Percentiles rank a stretch among this genome's conserved stretches.
These are phyloP conservation scores for Clusia tigrina DNA, from an alignment of 2,888 invertebrate genomes.

Conservation along the genomic window DNA sequence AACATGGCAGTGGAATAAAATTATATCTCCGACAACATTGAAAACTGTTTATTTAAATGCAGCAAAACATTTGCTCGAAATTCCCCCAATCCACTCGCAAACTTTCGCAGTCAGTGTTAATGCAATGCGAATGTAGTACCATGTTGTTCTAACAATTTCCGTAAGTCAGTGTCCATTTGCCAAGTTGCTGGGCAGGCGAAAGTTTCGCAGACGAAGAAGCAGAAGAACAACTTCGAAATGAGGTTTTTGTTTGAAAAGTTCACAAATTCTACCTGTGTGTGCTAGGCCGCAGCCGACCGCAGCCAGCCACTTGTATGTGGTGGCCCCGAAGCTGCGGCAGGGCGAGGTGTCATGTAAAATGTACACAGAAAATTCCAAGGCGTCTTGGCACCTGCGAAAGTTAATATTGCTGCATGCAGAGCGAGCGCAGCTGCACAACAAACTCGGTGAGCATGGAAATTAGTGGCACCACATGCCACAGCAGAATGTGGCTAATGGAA, in stretches of 20 bases:
- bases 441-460: neutral
- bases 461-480: neutral
- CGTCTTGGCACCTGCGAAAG: neutral
- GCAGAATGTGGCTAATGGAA: neutral
- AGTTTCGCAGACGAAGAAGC: too few relatives aligned
- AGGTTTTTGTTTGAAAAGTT: neutral
- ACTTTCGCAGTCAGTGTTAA: neutral
- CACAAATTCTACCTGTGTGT: neutral
- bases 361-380: neutral
- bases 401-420: neutral
- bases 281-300: too few relatives aligned
- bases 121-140: neutral
- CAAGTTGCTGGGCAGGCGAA: neutral
- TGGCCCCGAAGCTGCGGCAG: neutral
- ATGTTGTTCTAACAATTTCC: constrained; percentile 9
- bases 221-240: too few relatives aligned
- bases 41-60: neutral
- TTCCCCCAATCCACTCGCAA: neutral
- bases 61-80: neutral
- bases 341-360: neutral
- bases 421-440: neutral
- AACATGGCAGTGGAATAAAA: too few relatives aligned
- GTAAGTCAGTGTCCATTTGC: constrained; percentile 13
- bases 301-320: neutral
- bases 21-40: neutral